Evolutionary conservation across 2,888 invertebrate species (phyloP).

Genomic region (Deilephila elpenor): DNA sequence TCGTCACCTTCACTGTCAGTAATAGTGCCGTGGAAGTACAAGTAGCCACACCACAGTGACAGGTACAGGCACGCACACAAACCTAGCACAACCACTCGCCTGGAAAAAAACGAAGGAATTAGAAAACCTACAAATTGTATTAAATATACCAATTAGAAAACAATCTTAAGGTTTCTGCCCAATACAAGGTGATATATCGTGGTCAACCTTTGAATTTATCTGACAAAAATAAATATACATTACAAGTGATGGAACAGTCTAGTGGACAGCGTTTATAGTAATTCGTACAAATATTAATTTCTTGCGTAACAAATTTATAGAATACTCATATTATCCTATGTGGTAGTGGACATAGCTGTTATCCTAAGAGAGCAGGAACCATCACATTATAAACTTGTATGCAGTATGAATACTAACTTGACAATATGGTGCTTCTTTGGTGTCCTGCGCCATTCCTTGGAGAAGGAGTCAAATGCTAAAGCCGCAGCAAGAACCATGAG

Average conservation of each 20-base stretch:
- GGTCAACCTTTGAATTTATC: too few relatives aligned
- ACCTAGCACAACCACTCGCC: constrained; percentile 85
- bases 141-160: too few relatives aligned
- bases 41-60: constrained; percentile 90
- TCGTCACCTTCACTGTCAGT: constrained; percentile 94
- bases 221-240: too few relatives aligned
- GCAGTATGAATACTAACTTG: constrained; percentile 55
- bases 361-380: too few relatives aligned
- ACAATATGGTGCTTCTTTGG: constrained; percentile 72
- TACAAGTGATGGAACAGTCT: too few relatives aligned
- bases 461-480: constrained; percentile 89
- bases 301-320: too few relatives aligned
- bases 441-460: constrained; percentile 91
- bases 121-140: neutral
- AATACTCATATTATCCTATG: too few relatives aligned
- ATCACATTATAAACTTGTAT: neutral
- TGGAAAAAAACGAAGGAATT: constrained; percentile 50
- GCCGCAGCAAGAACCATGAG: constrained; percentile 87
- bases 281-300: too few relatives aligned
- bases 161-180: too few relatives aligned
- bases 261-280: too few relatives aligned
- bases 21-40: constrained; percentile 95
- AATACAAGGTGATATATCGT: too few relatives aligned
- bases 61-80: constrained; percentile 88
- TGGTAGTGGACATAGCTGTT: too few relatives aligned